These are phyloP conservation scores for Girardia tigrina DNA, from an alignment of 2,888 invertebrate genomes.

Conservation along the genomic window DNA sequence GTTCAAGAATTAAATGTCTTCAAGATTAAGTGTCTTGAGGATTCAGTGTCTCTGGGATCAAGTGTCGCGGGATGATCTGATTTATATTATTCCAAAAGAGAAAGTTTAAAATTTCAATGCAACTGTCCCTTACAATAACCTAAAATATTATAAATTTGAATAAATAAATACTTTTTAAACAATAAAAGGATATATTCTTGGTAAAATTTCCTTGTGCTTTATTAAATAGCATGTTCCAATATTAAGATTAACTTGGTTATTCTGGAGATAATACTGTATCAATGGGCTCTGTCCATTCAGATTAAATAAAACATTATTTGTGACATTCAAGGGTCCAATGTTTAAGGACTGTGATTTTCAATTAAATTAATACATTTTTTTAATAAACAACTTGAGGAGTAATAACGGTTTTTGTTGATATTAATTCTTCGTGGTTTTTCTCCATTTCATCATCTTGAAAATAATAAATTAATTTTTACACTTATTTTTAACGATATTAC, in stretches of 20 bases:
- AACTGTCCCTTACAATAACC: too few species aligned
- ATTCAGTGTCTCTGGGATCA: too few species aligned
- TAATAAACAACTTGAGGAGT: not conserved
- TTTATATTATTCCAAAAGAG: too few species aligned
- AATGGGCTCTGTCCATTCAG: slow-evolving; percentile 45
- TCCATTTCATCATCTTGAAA: not conserved
- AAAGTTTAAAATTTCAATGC: too few species aligned
- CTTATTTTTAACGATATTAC: not conserved
- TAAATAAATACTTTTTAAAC: too few species aligned
- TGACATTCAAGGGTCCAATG: not conserved
- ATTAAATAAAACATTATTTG: slow-evolving; percentile 40
- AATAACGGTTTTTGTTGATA: not conserved
- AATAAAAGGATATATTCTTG: not conserved
- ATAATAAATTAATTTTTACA: not conserved
- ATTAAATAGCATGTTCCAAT: slow-evolving; percentile 39
- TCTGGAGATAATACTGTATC: slow-evolving; percentile 44
- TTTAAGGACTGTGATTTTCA: not conserved
- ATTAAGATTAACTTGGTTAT: slow-evolving; percentile 41
- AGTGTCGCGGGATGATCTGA: too few species aligned
- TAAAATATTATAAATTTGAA: too few species aligned
- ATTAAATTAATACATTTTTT: not conserved
- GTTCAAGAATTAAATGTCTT: too few species aligned
- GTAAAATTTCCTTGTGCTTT: not conserved
- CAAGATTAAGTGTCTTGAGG: too few species aligned
- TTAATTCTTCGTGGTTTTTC: not conserved